Base-by-base conservation (phyloP, 2,113 vertebrate species). In the Alethe castanea region DNA sequence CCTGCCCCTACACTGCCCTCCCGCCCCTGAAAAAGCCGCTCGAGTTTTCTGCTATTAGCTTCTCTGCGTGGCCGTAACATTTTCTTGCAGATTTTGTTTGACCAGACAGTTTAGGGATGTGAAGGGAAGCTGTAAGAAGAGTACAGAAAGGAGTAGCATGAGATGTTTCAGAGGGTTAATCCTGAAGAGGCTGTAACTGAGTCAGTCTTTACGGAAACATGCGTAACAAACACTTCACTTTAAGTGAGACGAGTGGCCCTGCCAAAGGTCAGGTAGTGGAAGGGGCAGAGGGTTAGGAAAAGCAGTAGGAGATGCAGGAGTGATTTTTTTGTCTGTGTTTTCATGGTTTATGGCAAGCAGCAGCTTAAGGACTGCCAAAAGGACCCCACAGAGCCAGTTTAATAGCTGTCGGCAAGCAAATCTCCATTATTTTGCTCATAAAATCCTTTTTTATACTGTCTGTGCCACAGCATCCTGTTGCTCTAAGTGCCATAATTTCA, bases 21-120 rank as follows among this genome's bases (percentile, higher is more conserved):
- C 2, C 8, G 12, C 1, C 79, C 36, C 36, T 2, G 0, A 9
- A 33, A 15, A 2, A 2, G 2, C 7, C 2, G 4, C 14, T 19
- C 6, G 7, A 16, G 19, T 22, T 48, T 23, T 6, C 44, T 10
- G 0, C 2, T 2, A 0, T 13, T 25, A 38, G 23, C 15, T 45
- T 42, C 35, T 47, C 65, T 69, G 35, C 3, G 9, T 2, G 12
- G 15, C 33, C 18, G 0, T 9, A 29, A 4, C 1, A 6, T 28
- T 56, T 47, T 14, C 20, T 4, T 2, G 14, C 11, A 4, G 25
- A 9, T 10, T 45, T 70, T 12, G 4, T 50, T 77, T 57, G 69
- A 10, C 14, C 12, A 1, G 22, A 9, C 61, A 5, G 5, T 48
- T 48, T 22, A 40, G 22, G n/a, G 33, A 36, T 19, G 64, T 1